Base-by-base conservation (phyloP, 2,888 invertebrate species). In the Chelonus formosanus region DNA sequence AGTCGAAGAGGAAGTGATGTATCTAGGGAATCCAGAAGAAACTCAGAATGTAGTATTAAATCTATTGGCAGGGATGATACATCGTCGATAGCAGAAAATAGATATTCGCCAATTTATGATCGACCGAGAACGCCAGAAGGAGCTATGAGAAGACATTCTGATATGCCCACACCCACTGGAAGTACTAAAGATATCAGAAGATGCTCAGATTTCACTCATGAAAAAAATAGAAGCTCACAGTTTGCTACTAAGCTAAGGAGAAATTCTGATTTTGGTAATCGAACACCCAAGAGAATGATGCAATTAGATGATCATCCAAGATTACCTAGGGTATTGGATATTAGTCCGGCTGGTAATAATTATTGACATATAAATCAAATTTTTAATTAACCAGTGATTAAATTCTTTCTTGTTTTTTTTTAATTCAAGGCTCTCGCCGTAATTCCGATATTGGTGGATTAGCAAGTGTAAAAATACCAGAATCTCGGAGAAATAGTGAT, bases 251-350 rank as follows among this genome's bases (percentile, higher is more conserved):
- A 80, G 57, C 68, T 83, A 5, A 74, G 83, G 40, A 75, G 83
- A 20, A 83, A 83, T 67, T 84, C 83, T 66, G 84, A 84, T 63
- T 82, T 81, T 47, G 80, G 80, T 0, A 83, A 82, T 31, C 70
- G 81, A 44, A 78, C 78, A 31, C 82, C 81, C 2, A 79, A 76
- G 57, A 73, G 80, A 63, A 71, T 71, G 63, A 71, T 78, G 70
- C 40, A 70, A 3, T 71, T 67, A 32, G 76, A 74, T 3, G 79
- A 78, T 4, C 75, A 75, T 3, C 65, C 65, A 4, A 75, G 72
- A 65, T 73, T 83, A 53, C 71, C 81, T 0, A 76, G 70, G 65
- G 77, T 81, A 3, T 58, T 76, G 36, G 81, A 81, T 66, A 20
- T 75, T 4, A 81, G 81, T 61, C 81, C 81, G 3, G 63, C 74